phyloP scores from a whole-genome alignment of 1,140 invertebrate species.

The Plodia interpunctella region DNA sequence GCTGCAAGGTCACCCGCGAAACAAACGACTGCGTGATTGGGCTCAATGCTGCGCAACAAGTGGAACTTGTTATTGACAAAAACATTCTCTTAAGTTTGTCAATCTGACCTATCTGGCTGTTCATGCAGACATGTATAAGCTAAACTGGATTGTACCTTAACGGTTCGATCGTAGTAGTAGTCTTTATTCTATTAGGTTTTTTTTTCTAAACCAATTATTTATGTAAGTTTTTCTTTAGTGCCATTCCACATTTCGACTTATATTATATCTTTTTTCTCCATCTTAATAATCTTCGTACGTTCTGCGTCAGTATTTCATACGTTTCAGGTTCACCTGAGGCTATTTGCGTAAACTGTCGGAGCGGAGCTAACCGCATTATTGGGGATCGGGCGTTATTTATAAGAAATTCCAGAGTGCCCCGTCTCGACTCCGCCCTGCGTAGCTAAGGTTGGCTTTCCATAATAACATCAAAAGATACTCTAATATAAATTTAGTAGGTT shows the following conservation, averaged over 20 bases:
- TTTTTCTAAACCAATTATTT: too few relatives aligned
- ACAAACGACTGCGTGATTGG: constrained; percentile 6
- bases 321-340: background rate
- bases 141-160: too few relatives aligned
- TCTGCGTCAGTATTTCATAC: background rate
- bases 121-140: too few relatives aligned
- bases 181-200: too few relatives aligned
- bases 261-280: too few relatives aligned
- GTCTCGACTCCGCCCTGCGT: background rate
- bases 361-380: constrained; percentile 5
- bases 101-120: too few relatives aligned
- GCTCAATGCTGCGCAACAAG: constrained; percentile 3
- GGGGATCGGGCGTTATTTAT: constrained; percentile 1
- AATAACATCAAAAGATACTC: too few relatives aligned
- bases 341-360: background rate
- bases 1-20: background rate
- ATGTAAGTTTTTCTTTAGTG: too few relatives aligned
- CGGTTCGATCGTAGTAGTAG: too few relatives aligned
- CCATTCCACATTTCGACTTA: too few relatives aligned
- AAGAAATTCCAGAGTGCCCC: constrained; percentile 3
- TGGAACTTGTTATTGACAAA: background rate
- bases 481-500: too few relatives aligned
- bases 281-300: too few relatives aligned
- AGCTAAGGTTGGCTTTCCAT: background rate
- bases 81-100: background rate